Conservation (phyloP, 2,888 invertebrate species). For the Metalampra italica region DNA sequence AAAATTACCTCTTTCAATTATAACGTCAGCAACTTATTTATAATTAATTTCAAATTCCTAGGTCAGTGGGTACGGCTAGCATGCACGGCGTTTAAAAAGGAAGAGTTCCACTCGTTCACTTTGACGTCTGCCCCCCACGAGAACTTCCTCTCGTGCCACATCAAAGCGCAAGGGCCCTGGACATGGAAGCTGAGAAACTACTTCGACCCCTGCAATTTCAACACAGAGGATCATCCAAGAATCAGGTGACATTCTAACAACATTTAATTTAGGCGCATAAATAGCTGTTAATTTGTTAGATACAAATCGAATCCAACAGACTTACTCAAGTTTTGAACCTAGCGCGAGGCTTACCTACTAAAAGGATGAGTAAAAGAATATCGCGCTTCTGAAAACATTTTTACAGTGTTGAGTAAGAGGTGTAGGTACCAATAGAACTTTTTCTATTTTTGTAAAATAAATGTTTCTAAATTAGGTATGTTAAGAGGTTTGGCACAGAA, state of each 20-base stretch:
- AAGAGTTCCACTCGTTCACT: conserved; percentile 97
- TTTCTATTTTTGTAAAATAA: too few relatives aligned
- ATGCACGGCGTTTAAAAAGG: conserved; percentile 92
- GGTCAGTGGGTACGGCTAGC: conserved; percentile 97
- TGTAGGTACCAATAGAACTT: too few relatives aligned
- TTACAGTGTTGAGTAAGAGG: too few relatives aligned
- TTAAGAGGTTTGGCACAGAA: too few relatives aligned
- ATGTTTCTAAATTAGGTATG: too few relatives aligned
- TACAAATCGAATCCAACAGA: not conserved
- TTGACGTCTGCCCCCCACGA: conserved; percentile 97
- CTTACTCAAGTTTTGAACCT: too few relatives aligned
- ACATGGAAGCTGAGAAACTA: conserved; percentile 97
- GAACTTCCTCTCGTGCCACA: conserved; percentile 95
- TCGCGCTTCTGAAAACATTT: too few relatives aligned
- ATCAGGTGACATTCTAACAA: conserved; percentile 62
- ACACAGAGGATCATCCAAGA: conserved; percentile 90
- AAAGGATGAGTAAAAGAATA: too few relatives aligned
- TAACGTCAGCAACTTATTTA: not conserved
- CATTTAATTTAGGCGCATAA: not conserved
- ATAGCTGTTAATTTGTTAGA: too few relatives aligned
- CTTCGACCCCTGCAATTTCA: conserved; percentile 95
- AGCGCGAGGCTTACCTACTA: too few relatives aligned
- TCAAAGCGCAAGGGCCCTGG: conserved; percentile 95
- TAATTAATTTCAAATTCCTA: conserved; percentile 17
- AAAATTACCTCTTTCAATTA: not conserved